These are phyloP conservation scores for Liodrosophila aerea DNA, from an alignment of 2,888 invertebrate genomes.

Conservation along the genomic window DNA sequence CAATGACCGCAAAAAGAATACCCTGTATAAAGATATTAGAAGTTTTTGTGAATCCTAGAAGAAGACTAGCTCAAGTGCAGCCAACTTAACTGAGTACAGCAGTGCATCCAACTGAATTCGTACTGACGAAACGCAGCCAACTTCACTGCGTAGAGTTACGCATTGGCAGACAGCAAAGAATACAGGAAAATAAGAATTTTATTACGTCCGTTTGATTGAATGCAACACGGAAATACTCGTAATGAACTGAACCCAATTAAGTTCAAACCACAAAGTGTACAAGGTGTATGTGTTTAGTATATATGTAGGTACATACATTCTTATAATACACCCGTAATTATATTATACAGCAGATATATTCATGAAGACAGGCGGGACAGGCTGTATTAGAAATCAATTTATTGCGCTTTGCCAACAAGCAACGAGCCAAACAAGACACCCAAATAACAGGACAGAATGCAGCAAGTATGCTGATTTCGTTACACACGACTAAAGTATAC, in stretches of 20 bases:
- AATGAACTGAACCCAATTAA: slow-evolving; percentile 43
- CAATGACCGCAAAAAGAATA: slow-evolving; percentile 4
- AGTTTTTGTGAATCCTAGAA: too few species aligned
- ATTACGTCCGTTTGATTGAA: slow-evolving; percentile 18
- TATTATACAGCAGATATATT: slow-evolving; percentile 36
- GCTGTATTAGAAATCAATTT: slow-evolving; percentile 70
- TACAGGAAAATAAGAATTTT: slow-evolving; percentile 11
- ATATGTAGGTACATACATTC: background rate
- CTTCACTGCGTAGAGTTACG: too few species aligned
- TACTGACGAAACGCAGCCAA: too few species aligned
- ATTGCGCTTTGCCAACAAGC: slow-evolving; percentile 68
- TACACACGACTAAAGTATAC: slow-evolving; percentile 5
- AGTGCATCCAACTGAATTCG: too few species aligned
- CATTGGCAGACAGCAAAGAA: background rate
- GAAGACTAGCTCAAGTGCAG: too few species aligned
- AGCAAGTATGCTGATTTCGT: background rate
- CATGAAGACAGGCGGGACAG: slow-evolving; percentile 44
- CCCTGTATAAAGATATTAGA: slow-evolving; percentile 13
- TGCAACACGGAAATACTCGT: slow-evolving; percentile 42
- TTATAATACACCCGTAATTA: background rate
- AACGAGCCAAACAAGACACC: slow-evolving; percentile 30
- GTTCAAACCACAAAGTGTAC: slow-evolving; percentile 7
- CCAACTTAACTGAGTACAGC: too few species aligned
- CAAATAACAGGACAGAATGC: slow-evolving; percentile 24
- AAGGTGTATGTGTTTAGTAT: slow-evolving; percentile 1